These are phyloP conservation scores for Helarctos malayanus DNA, from an alignment of 2,797 vertebrate genomes.

Conservation along the genomic window DNA sequence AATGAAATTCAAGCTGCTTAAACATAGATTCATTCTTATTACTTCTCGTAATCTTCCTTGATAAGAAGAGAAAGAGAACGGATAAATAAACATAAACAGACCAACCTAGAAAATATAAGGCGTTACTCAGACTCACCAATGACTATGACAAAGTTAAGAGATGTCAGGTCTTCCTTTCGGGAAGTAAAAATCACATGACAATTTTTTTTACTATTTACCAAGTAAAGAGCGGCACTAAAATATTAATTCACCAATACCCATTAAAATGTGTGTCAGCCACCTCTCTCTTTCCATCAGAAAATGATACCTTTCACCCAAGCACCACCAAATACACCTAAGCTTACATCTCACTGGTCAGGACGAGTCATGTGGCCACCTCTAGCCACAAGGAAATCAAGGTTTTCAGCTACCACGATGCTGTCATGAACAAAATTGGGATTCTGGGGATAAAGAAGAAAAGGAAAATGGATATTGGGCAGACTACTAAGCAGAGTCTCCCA, in stretches of 20 bases:
- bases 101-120: neutral
- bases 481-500: neutral
- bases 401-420: neutral
- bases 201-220: neutral
- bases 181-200: neutral
- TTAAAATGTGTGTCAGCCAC: neutral
- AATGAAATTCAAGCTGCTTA: slow-evolving; percentile 21
- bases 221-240: neutral
- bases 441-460: neutral
- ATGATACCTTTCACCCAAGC: neutral
- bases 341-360: neutral
- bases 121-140: neutral
- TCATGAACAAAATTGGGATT: neutral
- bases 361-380: neutral
- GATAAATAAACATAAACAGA: neutral
- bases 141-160: slow-evolving; percentile 9
- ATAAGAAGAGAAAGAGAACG: neutral
- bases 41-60: neutral
- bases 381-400: neutral
- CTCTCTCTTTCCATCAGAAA: neutral
- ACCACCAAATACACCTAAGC: neutral
- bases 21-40: neutral
- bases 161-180: neutral
- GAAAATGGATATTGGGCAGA: neutral
- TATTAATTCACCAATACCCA: neutral